Base-by-base conservation (phyloP, 2,888 invertebrate species). In the Phytoseiulus persimilis region DNA sequence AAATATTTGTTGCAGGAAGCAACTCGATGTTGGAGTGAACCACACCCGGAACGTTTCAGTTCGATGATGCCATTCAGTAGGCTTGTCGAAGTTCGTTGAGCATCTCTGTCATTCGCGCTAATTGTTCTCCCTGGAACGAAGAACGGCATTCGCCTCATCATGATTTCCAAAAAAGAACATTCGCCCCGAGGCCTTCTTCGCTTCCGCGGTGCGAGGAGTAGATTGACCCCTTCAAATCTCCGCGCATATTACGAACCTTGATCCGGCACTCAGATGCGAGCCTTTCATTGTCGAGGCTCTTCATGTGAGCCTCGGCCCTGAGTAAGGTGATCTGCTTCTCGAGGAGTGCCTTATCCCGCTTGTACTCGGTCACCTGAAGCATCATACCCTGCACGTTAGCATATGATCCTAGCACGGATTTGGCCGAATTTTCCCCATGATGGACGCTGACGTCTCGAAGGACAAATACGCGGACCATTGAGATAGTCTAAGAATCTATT, bases 11-110 rank as follows among this genome's bases (percentile, higher is more conserved):
- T 65, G 2, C 18, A 2, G 65, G 65, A 65, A 65, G 65, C 65
- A 28, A 65, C 28, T 18, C 65, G 18, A 11, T 11, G 1, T 9
- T 18, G 65, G 18, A 65, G 18, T 65, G 23, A 28, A 65, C 65
- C 11, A 65, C 28, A 65, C 18, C 1, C 65, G 2, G 65, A 11
- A 18, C 5, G 9, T 65, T 3, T 28, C 23, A 65, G 5, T 65
- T 32, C 32, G 39, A 6, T 32, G 87, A 6, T 87, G 0, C n/a
- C 31, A 5, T 33, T n/a, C 33, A 87, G 39, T 87, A 87, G 6
- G 87, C 87, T 45, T 87, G 87, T 28, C 87, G 87, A 39, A 87
- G 87, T 18, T 87, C 87, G 87, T 87, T 87, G 87, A 87, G 87
- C 87, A 87, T 87, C 87, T 87, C 87, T 31, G 87, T 87, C 87